These are phyloP conservation scores for Hydrotaea diabolus DNA, from an alignment of 2,888 invertebrate genomes.

Conservation along the genomic window DNA sequence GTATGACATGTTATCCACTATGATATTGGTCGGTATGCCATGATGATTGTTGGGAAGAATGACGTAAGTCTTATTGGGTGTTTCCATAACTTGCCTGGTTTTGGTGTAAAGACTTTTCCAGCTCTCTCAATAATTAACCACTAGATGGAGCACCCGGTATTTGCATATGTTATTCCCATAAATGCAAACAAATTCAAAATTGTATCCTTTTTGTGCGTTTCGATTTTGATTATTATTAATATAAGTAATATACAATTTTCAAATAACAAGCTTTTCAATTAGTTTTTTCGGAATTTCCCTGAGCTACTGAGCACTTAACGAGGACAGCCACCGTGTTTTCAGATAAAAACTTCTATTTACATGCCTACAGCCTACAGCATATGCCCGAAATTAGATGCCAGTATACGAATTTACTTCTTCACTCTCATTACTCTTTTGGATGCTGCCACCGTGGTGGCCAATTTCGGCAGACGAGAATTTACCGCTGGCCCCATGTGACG, in stretches of 20 bases:
- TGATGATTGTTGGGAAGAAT: no score
- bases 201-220: slow-evolving; percentile 54
- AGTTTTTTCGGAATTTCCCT: slow-evolving; percentile 61
- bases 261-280: slow-evolving; percentile 57
- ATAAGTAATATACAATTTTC: slow-evolving; percentile 28
- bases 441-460: slow-evolving; percentile 69
- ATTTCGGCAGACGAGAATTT: slow-evolving; percentile 77
- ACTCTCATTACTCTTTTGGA: slow-evolving; percentile 53
- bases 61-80: no score
- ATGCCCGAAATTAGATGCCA: not conserved
- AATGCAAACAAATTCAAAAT: not conserved
- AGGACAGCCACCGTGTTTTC: slow-evolving; percentile 1
- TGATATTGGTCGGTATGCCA: no score
- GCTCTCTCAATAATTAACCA: no score
- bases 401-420: slow-evolving; percentile 31
- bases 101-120: no score
- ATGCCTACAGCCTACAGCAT: no score
- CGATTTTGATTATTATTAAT: slow-evolving; percentile 25
- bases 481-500: slow-evolving; percentile 80
- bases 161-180: no score
- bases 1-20: no score
- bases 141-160: no score
- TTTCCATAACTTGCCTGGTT: no score
- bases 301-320: slow-evolving; percentile 54
- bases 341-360: not conserved